Percentiles rank a stretch among this genome's conserved stretches.
These are phyloP conservation scores for Horisme vitalbata DNA, from an alignment of 2,888 invertebrate genomes.

Conservation along the genomic window DNA sequence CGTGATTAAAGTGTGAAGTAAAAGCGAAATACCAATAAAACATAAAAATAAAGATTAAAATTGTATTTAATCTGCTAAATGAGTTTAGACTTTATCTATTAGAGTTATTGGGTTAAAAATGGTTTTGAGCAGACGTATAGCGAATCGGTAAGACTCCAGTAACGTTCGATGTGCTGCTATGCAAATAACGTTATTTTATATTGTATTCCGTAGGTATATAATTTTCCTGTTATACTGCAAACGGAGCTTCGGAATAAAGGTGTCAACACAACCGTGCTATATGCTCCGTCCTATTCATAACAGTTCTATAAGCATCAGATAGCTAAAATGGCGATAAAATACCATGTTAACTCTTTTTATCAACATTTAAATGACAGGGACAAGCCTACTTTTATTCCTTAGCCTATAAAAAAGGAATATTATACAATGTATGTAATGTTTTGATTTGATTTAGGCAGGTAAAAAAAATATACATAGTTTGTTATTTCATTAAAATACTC, in stretches of 20 bases:
- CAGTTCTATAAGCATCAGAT: too few species aligned
- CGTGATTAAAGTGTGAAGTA: constrained; percentile 15
- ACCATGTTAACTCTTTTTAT: too few species aligned
- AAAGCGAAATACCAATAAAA: constrained; percentile 12
- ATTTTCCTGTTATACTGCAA: constrained; percentile 28
- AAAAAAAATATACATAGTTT: too few species aligned
- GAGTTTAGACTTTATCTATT: constrained; percentile 1
- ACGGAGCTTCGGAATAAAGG: constrained; percentile 15
- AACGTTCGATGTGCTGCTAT: constrained; percentile 26
- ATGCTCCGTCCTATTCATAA: too few species aligned
- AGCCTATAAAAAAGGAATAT: too few species aligned
- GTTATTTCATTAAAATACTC: too few species aligned
- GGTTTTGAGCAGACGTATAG: constrained; percentile 8
- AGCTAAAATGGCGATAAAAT: too few species aligned
- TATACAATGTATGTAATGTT: too few species aligned
- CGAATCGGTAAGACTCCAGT: constrained; percentile 23
- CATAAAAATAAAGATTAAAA: constrained; percentile 12
- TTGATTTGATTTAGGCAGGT: too few species aligned
- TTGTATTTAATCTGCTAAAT: not conserved
- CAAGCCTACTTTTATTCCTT: too few species aligned
- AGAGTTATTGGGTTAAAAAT: constrained; percentile 3
- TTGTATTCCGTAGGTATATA: constrained; percentile 30
- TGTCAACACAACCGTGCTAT: constrained; percentile 1
- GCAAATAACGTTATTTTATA: constrained; percentile 33
- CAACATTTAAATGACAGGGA: too few species aligned